Conservation (phyloP, 1,140 invertebrate species). For the Whitmania pigra region DNA sequence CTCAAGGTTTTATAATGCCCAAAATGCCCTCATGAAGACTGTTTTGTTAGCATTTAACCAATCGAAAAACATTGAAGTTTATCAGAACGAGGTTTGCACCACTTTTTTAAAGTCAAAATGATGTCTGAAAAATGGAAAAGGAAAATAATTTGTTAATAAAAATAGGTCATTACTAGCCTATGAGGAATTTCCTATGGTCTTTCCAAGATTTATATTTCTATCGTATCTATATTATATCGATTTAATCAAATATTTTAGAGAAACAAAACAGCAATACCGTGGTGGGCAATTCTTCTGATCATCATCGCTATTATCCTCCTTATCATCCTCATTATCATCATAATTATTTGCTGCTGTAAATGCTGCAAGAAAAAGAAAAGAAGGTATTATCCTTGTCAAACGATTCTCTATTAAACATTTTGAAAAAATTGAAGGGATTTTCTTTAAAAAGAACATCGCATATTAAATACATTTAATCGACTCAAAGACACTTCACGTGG, state of each 20-base stretch:
- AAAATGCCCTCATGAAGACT: constrained; percentile 8
- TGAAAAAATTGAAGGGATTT: neutral
- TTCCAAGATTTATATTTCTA: too few relatives aligned
- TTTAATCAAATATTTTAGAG: neutral
- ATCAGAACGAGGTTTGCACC: constrained; percentile 8
- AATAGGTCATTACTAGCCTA: too few relatives aligned
- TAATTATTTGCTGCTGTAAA: constrained; percentile 2
- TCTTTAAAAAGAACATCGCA: neutral
- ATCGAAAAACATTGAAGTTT: neutral
- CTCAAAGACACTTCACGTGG: neutral
- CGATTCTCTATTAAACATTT: neutral
- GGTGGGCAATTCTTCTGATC: constrained; percentile 19
- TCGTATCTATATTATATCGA: neutral
- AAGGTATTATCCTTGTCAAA: neutral
- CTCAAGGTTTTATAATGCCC: constrained; percentile 1
- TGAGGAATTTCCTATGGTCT: too few relatives aligned
- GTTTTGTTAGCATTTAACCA: neutral
- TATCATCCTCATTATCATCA: neutral
- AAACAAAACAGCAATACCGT: constrained; percentile 7
- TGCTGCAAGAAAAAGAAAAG: constrained; percentile 17
- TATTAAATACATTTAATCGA: neutral
- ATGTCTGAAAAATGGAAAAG: neutral
- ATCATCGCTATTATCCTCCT: constrained; percentile 16
- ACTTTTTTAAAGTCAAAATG: neutral
- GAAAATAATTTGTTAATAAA: too few relatives aligned